A percentile compares a stretch with the other conserved stretches of the same genome.
Evolutionary conservation across 2,797 vertebrate genomes (phyloP).

Genomic region (Enteromius afrohamiltoni): DNA sequence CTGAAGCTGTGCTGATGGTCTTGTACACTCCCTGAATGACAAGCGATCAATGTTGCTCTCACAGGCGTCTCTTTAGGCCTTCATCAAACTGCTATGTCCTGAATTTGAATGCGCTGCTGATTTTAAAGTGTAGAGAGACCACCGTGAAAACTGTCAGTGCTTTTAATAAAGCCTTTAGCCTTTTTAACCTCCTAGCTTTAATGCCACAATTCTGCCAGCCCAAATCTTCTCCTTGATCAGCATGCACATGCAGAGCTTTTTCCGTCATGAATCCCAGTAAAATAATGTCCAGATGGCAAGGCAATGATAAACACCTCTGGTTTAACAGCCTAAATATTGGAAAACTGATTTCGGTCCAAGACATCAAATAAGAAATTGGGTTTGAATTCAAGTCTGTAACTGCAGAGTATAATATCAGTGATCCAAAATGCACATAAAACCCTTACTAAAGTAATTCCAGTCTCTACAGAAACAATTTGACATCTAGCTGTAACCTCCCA

Average conservation of each 20-base stretch:
- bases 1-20: constrained; percentile 14
- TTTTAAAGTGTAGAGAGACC: constrained; percentile 18
- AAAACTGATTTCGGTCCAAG: constrained; percentile 1
- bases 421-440: neutral
- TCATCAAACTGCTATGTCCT: neutral
- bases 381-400: neutral
- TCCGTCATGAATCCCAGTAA: constrained; percentile 13
- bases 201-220: neutral
- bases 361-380: neutral
- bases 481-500: constrained; percentile 24
- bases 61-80: neutral
- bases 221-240: constrained; percentile 4
- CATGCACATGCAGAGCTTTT: neutral
- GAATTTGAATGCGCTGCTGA: neutral
- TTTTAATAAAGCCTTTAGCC: constrained; percentile 29
- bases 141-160: neutral
- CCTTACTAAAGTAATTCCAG: neutral
- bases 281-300: constrained; percentile 22
- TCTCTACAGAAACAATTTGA: neutral
- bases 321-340: constrained; percentile 1
- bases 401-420: neutral
- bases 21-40: constrained; percentile 31
- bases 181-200: constrained; percentile 19
- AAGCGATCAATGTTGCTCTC: constrained; percentile 32
- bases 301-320: neutral